Evolutionary conservation across 2,113 vertebrate genomes (phyloP).

Genomic region (Poicephalus gulielmi): DNA sequence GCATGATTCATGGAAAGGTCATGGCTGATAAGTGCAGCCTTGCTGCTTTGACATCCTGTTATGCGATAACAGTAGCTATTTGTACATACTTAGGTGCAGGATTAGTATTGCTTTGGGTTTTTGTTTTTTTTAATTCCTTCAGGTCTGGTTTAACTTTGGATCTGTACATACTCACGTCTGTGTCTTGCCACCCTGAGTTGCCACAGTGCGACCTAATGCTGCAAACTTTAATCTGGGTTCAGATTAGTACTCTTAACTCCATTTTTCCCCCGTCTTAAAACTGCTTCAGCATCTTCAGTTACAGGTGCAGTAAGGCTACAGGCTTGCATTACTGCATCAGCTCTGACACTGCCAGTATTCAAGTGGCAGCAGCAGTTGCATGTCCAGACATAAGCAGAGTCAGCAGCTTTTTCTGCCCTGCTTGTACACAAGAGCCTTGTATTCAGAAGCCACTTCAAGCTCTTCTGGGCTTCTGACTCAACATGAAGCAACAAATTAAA

Average conservation of each 20-base stretch:
- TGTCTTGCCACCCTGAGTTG: neutral
- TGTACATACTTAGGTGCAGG: neutral
- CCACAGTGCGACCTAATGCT: neutral
- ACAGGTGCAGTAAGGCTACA: neutral
- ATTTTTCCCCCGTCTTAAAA: neutral
- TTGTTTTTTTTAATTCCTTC: neutral
- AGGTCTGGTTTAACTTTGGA: neutral
- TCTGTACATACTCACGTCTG: fast-evolving
- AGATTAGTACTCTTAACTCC: neutral
- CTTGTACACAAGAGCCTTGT: neutral
- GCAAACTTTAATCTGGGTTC: neutral
- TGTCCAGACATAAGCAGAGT: neutral
- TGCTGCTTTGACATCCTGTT: conserved; percentile 27
- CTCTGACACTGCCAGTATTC: neutral
- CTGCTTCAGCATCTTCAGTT: neutral
- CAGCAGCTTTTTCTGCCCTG: neutral
- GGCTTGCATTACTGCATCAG: neutral
- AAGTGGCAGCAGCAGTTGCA: neutral
- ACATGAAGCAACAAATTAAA: neutral
- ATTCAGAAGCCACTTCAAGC: neutral
- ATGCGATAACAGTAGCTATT: neutral
- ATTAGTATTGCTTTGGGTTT: neutral
- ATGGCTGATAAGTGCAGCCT: conserved; percentile 24
- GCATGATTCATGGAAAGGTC: neutral
- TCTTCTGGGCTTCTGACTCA: neutral